Conservation (phyloP, 2,797 vertebrate genomes). For the Sebastiscus tertius region DNA sequence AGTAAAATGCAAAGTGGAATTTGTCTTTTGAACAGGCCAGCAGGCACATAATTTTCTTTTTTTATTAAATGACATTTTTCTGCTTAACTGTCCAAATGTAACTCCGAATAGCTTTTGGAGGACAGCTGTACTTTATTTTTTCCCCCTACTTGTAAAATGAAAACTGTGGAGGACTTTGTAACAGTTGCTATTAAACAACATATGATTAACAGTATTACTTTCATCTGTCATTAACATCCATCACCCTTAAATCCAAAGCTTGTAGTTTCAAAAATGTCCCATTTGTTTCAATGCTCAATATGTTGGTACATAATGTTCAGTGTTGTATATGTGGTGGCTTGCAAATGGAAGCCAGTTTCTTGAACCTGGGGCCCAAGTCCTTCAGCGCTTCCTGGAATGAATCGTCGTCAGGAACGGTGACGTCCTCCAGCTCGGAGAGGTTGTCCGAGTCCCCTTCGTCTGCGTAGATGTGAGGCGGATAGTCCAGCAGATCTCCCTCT, state of each 20-base stretch:
- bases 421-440: constrained; percentile 45
- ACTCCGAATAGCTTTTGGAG: constrained; percentile 27
- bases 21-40: constrained; percentile 19
- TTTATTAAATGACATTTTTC: neutral
- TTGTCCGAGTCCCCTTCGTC: constrained; percentile 32
- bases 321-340: neutral
- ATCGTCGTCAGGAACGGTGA: constrained; percentile 14
- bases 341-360: constrained; percentile 55
- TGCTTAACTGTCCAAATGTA: constrained; percentile 28
- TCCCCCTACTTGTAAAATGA: constrained; percentile 11
- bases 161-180: constrained; percentile 49
- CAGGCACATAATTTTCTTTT: neutral
- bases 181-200: constrained; percentile 68
- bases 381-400: constrained; percentile 5
- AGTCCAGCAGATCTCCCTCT: constrained; percentile 7
- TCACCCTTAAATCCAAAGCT: neutral
- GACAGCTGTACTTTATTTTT: constrained; percentile 17
- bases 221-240: neutral
- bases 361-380: constrained; percentile 56
- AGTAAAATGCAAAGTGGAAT: constrained; percentile 25
- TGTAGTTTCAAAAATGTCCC: neutral
- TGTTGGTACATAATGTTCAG: neutral
- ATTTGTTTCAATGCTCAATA: neutral
- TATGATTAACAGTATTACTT: constrained; percentile 3
- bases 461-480: constrained; percentile 50